These are phyloP conservation scores for Danio albolineatus DNA, from an alignment of 2,797 vertebrate species.

Conservation along the genomic window DNA sequence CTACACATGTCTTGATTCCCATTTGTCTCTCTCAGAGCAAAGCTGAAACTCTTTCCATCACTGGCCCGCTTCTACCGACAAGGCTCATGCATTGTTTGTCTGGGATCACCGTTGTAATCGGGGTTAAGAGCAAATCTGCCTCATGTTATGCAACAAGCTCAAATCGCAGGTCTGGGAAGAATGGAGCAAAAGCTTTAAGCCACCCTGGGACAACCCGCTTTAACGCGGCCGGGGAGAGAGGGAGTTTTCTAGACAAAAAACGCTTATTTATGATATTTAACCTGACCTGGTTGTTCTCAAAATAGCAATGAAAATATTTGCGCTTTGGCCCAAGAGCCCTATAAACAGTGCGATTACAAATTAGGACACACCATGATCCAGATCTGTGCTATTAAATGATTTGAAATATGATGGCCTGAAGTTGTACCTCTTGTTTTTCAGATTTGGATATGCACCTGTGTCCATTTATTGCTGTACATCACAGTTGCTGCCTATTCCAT, in stretches of 20 bases:
- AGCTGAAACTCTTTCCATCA: neutral
- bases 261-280: neutral
- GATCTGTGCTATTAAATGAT: conserved; percentile 7
- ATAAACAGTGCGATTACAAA: conserved; percentile 15
- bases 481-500: conserved; percentile 79
- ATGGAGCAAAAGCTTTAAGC: conserved; percentile 44
- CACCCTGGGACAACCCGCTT: conserved; percentile 33
- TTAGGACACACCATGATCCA: neutral
- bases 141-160: conserved; percentile 62
- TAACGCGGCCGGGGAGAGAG: neutral
- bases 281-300: neutral
- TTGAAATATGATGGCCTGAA: neutral
- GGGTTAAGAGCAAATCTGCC: conserved; percentile 55
- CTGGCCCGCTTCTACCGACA: conserved; percentile 17
- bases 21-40: neutral
- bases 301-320: neutral
- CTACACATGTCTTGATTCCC: neutral
- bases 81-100: conserved; percentile 53
- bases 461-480: conserved; percentile 83
- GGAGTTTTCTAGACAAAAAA: conserved; percentile 17
- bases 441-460: conserved; percentile 86
- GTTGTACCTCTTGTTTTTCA: conserved; percentile 62
- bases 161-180: conserved; percentile 36
- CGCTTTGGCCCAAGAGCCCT: neutral
- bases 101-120: conserved; percentile 59